Evolutionary conservation across 2,888 invertebrate genomes (phyloP), one percentile per base, ranked within the genome.

Genomic region (Drepanosiphum platanoidis): DNA sequence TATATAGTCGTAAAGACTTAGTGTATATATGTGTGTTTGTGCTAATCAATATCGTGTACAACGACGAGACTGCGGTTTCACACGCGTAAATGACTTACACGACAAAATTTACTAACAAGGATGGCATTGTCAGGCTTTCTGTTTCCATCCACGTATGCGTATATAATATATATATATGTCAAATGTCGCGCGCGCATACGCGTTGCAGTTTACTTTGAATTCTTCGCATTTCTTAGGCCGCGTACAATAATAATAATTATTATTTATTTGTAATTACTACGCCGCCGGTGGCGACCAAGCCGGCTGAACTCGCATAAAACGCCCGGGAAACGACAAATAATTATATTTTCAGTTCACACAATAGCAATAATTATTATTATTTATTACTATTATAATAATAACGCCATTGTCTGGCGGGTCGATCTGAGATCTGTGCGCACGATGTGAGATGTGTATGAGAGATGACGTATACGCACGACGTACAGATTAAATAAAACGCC

Each of bases 31-130:
- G 42, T 4, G 27, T 27, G 32, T 15, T 3, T n/a, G 79, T n/a
- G 46, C 80, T 52, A 70, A 70, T 80, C 70, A 52, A 70, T 80
- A 70, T 71, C 32, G n/a, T 52, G 52, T 75, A 75, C n/a, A 34
- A 13, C 30, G 52, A 52, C 52, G 13, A 34, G 34, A 75, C 42
- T 66, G 32, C 46, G 74, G 61, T 83, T 83, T 83, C 64, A 74
- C 83, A 74, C 83, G 83, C 27, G 80, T 36, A 74, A 74, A 74
- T 64, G 22, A 82, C 82, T 82, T 74, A 64, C 61, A 46, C 66
- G 74, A 66, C 83, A 46, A 64, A 52, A 80, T 80, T 80, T 34
- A 70, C 80, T 34, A 80, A 70, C 70, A 52, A 80, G 34, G 36
- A 80, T 32, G 52, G 34, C 34, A 52, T 80, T 70, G 68, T 80